phyloP scores from a whole-genome alignment of 2,888 invertebrate species.

The Pantelozetes paolii region DNA sequence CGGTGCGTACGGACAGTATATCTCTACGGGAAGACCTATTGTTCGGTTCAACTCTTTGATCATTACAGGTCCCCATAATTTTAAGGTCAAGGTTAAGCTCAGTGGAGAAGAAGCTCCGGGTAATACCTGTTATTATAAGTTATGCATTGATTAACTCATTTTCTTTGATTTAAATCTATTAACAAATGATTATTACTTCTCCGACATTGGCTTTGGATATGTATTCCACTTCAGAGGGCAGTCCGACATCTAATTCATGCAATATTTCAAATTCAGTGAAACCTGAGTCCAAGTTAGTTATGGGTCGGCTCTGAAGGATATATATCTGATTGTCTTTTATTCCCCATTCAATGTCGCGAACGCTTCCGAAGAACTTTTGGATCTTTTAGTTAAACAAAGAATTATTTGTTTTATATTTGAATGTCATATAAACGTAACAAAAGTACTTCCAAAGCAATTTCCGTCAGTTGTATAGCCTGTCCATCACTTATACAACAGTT shows the following conservation, averaged over 20 bases:
- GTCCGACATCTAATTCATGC: constrained; percentile 66
- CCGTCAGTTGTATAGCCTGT: too few relatives aligned
- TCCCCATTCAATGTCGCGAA: constrained; percentile 79
- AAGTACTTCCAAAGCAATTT: too few relatives aligned
- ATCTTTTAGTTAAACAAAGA: constrained; percentile 49
- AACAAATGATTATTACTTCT: constrained; percentile 39
- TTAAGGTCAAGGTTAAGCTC: background rate
- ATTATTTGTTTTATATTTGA: constrained; percentile 61
- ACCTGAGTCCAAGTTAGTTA: constrained; percentile 64
- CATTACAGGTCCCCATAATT: background rate
- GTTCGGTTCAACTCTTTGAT: background rate
- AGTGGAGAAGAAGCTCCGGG: background rate
- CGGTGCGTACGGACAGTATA: background rate
- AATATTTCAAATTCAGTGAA: constrained; percentile 73
- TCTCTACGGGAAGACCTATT: background rate
- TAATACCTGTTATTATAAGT: background rate
- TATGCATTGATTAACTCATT: background rate
- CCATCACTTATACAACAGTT: constrained; percentile 61
- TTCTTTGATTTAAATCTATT: background rate
- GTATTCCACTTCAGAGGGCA: constrained; percentile 42
- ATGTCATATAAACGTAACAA: background rate
- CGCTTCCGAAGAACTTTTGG: constrained; percentile 53
- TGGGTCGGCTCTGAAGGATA: constrained; percentile 70
- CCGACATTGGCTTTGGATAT: constrained; percentile 45
- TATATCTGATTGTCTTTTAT: constrained; percentile 57